Conservation (phyloP, 2,888 invertebrate species). For the Atherix ibis region DNA sequence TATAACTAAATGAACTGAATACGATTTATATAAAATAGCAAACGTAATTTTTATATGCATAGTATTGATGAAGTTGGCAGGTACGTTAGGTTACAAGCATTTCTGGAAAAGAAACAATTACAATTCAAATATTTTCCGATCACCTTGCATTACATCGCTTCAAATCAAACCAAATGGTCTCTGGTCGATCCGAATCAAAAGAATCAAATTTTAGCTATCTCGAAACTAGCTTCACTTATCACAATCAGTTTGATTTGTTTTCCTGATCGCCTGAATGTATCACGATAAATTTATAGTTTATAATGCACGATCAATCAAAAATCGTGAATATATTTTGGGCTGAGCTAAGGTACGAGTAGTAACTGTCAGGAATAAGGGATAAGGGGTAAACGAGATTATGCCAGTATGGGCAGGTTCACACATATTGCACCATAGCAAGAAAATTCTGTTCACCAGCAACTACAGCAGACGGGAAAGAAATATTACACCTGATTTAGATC, state of each 20-base stretch:
- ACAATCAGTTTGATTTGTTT: conserved; percentile 13
- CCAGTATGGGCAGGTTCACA: not conserved
- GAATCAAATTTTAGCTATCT: not conserved
- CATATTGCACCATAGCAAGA: not conserved
- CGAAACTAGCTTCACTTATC: conserved; percentile 5
- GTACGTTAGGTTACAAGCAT: too few species aligned
- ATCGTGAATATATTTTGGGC: conserved; percentile 19
- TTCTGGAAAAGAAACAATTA: too few species aligned
- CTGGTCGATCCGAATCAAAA: too few species aligned
- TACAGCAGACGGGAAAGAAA: conserved; percentile 25
- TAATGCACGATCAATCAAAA: conserved; percentile 35
- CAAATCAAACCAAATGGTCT: too few species aligned
- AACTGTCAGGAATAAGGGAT: conserved; percentile 17
- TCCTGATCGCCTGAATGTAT: conserved; percentile 35
- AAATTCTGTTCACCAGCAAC: too few species aligned
- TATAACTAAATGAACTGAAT: too few species aligned
- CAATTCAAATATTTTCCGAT: too few species aligned
- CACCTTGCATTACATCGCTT: too few species aligned
- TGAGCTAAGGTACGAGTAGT: conserved; percentile 15
- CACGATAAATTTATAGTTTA: conserved; percentile 35
- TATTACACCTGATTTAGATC: conserved; percentile 35
- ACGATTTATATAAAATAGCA: too few species aligned
- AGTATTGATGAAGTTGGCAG: too few species aligned
- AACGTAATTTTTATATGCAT: too few species aligned
- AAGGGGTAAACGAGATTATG: conserved; percentile 13